Conservation (phyloP, 2,113 vertebrate species). For the Corythaeola cristata region DNA sequence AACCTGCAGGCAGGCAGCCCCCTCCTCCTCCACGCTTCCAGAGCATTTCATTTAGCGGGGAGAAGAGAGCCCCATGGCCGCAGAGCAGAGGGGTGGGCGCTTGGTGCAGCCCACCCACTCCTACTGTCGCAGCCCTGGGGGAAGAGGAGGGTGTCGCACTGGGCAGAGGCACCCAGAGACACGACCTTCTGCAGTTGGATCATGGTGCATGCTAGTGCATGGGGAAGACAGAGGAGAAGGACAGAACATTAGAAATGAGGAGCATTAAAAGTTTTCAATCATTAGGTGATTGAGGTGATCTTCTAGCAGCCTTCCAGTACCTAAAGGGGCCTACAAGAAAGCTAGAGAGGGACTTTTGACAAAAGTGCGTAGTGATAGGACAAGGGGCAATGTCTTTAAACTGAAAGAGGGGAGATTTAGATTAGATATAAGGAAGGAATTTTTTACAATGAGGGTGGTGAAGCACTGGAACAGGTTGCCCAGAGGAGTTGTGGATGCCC, state of each 20-base stretch:
- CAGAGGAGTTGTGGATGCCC: no score
- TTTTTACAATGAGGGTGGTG: no score
- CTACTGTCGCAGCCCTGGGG: neutral
- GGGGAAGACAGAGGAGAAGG: neutral
- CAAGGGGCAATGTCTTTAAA: no score
- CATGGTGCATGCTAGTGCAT: fast-evolving
- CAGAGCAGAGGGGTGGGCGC: fast-evolving
- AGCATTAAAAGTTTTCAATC: neutral
- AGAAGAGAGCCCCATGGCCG: neutral
- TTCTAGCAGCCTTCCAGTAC: no score
- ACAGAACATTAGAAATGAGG: neutral
- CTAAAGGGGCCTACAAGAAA: no score
- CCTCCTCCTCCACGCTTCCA: neutral
- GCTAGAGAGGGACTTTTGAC: no score
- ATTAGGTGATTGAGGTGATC: no score
- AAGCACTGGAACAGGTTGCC: no score
- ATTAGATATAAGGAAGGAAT: no score
- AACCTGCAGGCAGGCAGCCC: neutral
- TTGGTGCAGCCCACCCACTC: fast-evolving
- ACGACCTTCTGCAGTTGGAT: neutral
- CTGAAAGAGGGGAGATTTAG: no score
- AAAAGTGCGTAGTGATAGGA: no score
- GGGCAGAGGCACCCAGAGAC: neutral
- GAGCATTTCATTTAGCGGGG: neutral
- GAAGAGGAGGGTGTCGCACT: neutral